Conservation (phyloP, 1,140 invertebrate species). For the Drosophila asahinai region DNA sequence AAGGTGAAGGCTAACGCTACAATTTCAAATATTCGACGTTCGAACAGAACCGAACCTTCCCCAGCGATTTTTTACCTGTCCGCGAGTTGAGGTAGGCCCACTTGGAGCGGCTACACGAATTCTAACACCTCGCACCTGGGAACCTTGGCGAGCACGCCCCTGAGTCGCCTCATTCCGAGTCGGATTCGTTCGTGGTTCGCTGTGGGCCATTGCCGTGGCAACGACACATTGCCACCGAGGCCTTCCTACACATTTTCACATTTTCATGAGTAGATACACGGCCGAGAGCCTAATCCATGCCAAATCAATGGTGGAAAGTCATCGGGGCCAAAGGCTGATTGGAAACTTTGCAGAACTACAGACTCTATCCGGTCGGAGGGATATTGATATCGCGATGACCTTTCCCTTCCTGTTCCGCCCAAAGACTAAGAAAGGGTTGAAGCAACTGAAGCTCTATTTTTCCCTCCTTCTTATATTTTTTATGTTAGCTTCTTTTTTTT, state of each 20-base stretch:
- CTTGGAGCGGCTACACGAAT: constrained; percentile 60
- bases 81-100: constrained; percentile 46
- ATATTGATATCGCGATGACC: constrained; percentile 33
- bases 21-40: neutral
- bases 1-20: constrained; percentile 15
- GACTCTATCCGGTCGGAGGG: constrained; percentile 15
- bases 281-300: constrained; percentile 61
- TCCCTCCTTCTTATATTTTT: neutral
- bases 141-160: constrained; percentile 68
- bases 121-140: constrained; percentile 72
- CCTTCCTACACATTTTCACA: constrained; percentile 52
- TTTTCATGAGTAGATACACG: constrained; percentile 43
- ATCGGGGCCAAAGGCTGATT: constrained; percentile 23
- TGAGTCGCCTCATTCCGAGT: constrained; percentile 55
- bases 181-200: constrained; percentile 47
- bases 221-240: constrained; percentile 34
- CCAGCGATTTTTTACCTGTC: constrained; percentile 11
- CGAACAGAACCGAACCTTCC: constrained; percentile 17
- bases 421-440: constrained; percentile 36
- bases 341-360: constrained; percentile 38
- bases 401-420: constrained; percentile 16
- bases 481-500: neutral
- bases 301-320: constrained; percentile 68
- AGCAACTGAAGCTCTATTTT: constrained; percentile 8
- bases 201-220: constrained; percentile 79